Evolutionary conservation across 2,888 invertebrate genomes (phyloP), one percentile per base, ranked within the genome.

Genomic region (Xanthia togata): DNA sequence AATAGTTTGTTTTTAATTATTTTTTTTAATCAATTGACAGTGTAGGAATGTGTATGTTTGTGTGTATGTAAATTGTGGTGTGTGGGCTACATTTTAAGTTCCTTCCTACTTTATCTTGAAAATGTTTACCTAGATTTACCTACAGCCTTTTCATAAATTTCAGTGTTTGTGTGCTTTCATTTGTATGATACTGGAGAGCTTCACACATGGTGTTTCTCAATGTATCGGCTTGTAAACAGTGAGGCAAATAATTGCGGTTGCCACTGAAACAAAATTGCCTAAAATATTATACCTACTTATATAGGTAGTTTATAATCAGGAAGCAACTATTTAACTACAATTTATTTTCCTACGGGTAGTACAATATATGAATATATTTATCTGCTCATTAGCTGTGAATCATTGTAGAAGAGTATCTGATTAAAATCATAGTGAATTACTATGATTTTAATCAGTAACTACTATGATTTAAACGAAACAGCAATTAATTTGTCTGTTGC

Each of bases 321-420:
- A 79, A 71, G 20, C 4, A 63, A 57, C 4, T 50, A 57, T 38
- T 79, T 79, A 78, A 44, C 9, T 31, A 23, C 4, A 8, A n/a
- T 38, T 26, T n/a, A 62, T 47, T 62, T 38, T 47, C 20, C 47
- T 50, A 5, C 11, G 31, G 17, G 11, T 68, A 57, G 12, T 70
- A 35, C 0, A n/a, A 23, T 17, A 63, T 55, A 53, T 76, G 8
- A 26, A 23, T 47, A 23, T 17, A n/a, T 71, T 47, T 55, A 23
- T 44, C 26, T 64, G 81, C 8, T 53, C 64, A 65, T 23, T 81
- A 50, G 3, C 50, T 81, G n/a, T 81, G n/a, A 44, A 31, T 31
- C 31, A 31, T 31, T 2, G 31, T 31, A 31, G 2, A 31, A 31
- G 31, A 31, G 31, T 2, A 31, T 31, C 31, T 31, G 31, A 31